Percentiles rank a stretch among this genome's conserved stretches.
Conservation (phyloP, 2,113 vertebrate genomes). For the Pycnonotus jocosus region DNA sequence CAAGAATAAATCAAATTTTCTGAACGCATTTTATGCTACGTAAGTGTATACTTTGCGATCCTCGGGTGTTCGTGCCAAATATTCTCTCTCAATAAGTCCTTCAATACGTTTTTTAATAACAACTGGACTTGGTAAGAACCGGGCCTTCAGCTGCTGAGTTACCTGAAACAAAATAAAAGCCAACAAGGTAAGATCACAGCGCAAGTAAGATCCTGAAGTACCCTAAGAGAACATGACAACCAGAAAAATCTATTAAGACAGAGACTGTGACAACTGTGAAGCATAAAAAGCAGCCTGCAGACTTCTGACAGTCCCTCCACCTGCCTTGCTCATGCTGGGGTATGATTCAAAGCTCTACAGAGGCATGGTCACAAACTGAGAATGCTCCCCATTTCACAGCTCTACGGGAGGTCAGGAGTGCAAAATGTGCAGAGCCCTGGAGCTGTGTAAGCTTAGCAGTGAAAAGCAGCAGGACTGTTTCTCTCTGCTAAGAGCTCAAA, state of each 20-base stretch:
- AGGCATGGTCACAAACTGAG: not conserved
- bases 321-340: not conserved
- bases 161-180: conserved; percentile 75
- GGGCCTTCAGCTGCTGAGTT: conserved; percentile 93
- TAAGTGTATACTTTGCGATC: conserved; percentile 99
- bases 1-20: conserved; percentile 80
- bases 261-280: not conserved
- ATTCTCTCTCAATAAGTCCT: conserved; percentile 99
- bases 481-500: not conserved
- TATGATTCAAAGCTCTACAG: not conserved
- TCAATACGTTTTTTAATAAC: conserved; percentile 99
- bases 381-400: not conserved
- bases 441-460: not conserved
- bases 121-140: conserved; percentile 96
- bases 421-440: rapidly evolving
- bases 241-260: not conserved
- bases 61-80: conserved; percentile 96
- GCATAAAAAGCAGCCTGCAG: not conserved
- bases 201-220: not conserved
- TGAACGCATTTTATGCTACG: conserved; percentile 87
- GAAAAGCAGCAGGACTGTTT: not conserved
- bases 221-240: not conserved
- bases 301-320: not conserved
- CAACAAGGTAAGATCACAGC: not conserved
- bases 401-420: not conserved